phyloP scores from a whole-genome alignment of 2,113 vertebrate species.

The Anoplopoma fimbria region DNA sequence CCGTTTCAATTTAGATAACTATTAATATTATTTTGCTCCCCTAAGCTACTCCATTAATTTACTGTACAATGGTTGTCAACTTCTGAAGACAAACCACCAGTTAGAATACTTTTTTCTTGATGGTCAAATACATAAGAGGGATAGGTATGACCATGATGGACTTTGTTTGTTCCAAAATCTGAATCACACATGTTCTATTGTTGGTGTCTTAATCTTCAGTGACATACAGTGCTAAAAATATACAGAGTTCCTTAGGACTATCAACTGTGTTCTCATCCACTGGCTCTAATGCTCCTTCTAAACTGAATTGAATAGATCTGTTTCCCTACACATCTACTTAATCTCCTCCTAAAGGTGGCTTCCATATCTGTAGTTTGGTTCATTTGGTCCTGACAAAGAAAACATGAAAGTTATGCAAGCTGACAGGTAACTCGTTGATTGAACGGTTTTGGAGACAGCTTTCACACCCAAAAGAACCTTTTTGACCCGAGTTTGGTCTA shows the following conservation, averaged over 20 bases:
- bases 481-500: too few relatives aligned
- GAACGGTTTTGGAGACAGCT: background rate
- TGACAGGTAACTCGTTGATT: background rate
- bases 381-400: background rate
- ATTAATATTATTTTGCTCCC: background rate
- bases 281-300: background rate
- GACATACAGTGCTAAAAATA: background rate
- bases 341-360: background rate
- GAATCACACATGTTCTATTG: background rate
- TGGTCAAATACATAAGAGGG: background rate
- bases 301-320: background rate
- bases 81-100: background rate
- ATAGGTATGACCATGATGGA: background rate
- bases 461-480: background rate
- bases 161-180: conserved; percentile 1
- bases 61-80: background rate
- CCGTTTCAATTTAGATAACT: background rate
- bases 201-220: background rate
- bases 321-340: background rate
- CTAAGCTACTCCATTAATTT: background rate
- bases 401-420: background rate
- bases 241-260: background rate
- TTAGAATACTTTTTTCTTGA: background rate
- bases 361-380: too few relatives aligned
- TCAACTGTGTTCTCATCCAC: background rate